phyloP scores from a whole-genome alignment of 2,113 vertebrate species.

The Noturus placidus region DNA sequence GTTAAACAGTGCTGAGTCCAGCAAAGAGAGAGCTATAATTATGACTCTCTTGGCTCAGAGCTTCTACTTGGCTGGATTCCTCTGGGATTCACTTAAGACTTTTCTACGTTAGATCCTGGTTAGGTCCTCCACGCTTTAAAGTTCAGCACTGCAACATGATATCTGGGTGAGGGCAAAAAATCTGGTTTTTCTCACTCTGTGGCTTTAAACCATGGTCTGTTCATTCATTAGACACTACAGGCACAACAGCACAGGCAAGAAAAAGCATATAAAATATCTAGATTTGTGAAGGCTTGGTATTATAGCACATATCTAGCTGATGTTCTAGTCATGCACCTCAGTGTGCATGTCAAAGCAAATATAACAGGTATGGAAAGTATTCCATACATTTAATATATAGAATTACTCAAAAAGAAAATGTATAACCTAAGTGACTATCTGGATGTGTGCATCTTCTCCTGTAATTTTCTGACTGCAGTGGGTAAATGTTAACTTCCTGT shows the following conservation, averaged over 20 bases:
- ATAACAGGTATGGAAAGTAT: too few species aligned
- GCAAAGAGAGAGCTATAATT: slow-evolving; percentile 64
- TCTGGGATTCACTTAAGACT: slow-evolving; percentile 51
- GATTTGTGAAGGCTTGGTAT: neutral
- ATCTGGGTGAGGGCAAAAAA: slow-evolving; percentile 15
- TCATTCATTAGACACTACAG: neutral
- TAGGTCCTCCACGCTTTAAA: neutral
- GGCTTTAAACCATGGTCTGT: slow-evolving; percentile 1
- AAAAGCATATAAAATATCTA: neutral
- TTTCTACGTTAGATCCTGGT: slow-evolving; percentile 22
- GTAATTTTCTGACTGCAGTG: too few species aligned
- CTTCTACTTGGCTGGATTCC: slow-evolving; percentile 67
- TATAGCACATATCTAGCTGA: neutral
- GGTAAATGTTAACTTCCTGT: too few species aligned
- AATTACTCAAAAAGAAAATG: too few species aligned
- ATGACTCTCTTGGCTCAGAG: slow-evolving; percentile 46
- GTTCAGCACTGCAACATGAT: neutral
- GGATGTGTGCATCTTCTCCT: too few species aligned
- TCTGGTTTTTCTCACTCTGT: neutral
- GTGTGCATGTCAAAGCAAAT: neutral
- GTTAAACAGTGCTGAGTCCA: slow-evolving; percentile 68
- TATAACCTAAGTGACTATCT: too few species aligned
- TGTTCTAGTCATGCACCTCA: neutral
- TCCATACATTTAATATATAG: too few species aligned
- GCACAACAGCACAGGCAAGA: neutral